Conservation (phyloP, 2,113 vertebrate species). For the Carassius auratus region DNA sequence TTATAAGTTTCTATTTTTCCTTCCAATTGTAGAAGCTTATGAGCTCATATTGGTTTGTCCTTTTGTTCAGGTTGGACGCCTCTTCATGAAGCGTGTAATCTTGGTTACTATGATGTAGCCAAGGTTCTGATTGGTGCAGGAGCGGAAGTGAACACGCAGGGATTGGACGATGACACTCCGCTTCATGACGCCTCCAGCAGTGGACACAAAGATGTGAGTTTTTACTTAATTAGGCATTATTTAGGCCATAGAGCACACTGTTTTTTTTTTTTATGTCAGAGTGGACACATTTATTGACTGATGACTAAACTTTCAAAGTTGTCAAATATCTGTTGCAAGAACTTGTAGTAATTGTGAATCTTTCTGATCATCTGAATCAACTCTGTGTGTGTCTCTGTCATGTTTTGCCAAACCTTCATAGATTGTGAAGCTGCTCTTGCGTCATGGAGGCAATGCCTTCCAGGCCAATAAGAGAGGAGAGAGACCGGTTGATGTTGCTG, state of each 20-base stretch:
- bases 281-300: background rate
- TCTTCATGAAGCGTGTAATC: conserved; percentile 97
- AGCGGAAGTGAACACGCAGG: conserved; percentile 97
- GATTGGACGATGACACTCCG: conserved; percentile 95
- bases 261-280: background rate
- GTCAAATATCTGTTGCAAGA: background rate
- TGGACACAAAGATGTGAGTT: conserved; percentile 90
- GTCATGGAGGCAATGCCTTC: conserved; percentile 94
- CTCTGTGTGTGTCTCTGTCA: background rate
- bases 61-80: conserved; percentile 90
- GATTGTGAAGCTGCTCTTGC: conserved; percentile 95
- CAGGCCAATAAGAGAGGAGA: conserved; percentile 96
- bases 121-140: conserved; percentile 95
- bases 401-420: conserved; percentile 61
- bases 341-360: background rate
- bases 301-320: background rate
- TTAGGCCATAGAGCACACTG: background rate
- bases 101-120: conserved; percentile 95
- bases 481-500: conserved; percentile 95
- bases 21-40: background rate
- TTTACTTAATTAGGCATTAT: background rate
- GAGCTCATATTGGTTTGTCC: background rate
- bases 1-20: background rate
- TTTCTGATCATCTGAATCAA: background rate
- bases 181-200: conserved; percentile 98